A percentile compares a stretch with the other conserved stretches of the same genome.
These are phyloP conservation scores for Paradisaea rubra DNA, from an alignment of 2,113 vertebrate species.

Conservation along the genomic window DNA sequence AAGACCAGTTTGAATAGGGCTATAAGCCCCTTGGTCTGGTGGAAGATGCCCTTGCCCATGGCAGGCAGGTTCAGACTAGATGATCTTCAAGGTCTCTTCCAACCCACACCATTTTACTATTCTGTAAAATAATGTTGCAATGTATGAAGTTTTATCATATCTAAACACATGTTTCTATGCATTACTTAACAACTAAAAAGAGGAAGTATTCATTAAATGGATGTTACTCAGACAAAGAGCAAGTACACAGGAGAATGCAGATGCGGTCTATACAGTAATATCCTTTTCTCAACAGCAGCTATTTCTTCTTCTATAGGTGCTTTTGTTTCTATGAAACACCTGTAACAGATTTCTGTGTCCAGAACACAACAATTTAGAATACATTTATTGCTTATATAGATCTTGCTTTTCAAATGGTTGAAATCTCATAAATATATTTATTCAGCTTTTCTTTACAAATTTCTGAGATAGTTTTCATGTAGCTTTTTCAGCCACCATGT, in stretches of 20 bases:
- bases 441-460: not conserved
- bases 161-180: not conserved
- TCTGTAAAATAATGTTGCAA: not conserved
- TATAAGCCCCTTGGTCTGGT: not conserved
- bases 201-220: not conserved
- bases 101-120: not conserved
- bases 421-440: not conserved
- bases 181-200: not conserved
- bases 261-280: not conserved
- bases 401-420: not conserved
- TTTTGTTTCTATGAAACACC: not conserved
- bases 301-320: not conserved
- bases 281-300: not conserved
- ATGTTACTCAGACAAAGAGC: not conserved
- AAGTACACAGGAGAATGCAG: not conserved
- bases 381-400: not conserved
- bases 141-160: not conserved
- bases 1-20: no score
- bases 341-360: not conserved
- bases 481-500: not conserved
- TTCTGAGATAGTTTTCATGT: not conserved
- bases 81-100: not conserved
- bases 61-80: not conserved
- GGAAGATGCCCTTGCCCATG: not conserved
- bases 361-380: fast-evolving